A percentile compares a stretch with the other conserved stretches of the same genome.
phyloP scores from a whole-genome alignment of 23 tunicate genomes.

The Halocynthia roretzi region DNA sequence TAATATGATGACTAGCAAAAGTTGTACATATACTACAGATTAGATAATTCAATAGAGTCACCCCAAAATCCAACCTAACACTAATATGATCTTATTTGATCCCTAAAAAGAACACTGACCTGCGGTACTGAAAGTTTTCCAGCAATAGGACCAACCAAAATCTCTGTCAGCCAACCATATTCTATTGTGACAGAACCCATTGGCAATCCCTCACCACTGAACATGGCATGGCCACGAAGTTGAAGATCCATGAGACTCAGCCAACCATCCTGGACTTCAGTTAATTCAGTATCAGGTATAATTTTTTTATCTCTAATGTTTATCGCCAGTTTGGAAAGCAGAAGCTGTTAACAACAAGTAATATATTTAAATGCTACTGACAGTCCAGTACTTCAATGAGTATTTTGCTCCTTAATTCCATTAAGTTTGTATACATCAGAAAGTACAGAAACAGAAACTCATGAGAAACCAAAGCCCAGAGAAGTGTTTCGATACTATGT shows the following conservation, averaged over 20 bases:
- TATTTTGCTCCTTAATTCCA: no score
- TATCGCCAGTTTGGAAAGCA: slow-evolving; percentile 58
- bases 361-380: no score
- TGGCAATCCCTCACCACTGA: slow-evolving; percentile 81
- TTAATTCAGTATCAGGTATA: not conserved
- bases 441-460: no score
- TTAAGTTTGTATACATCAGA: no score
- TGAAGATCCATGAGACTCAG: slow-evolving; percentile 49
- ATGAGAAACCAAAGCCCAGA: no score
- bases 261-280: slow-evolving; percentile 7
- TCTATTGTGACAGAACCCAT: slow-evolving; percentile 62
- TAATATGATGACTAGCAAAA: no score
- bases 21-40: no score
- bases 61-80: no score
- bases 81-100: no score
- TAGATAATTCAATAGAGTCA: no score
- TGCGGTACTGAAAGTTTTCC: slow-evolving; percentile 65
- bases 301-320: slow-evolving; percentile 17
- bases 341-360: slow-evolving; percentile 37
- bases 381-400: no score
- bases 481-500: no score
- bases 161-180: slow-evolving; percentile 91
- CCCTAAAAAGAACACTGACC: slow-evolving; percentile 11
- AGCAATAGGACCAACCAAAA: slow-evolving; percentile 69
- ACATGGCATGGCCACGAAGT: slow-evolving; percentile 91